A percentile compares a stretch with the other conserved stretches of the same genome.
Evolutionary conservation across 2,113 vertebrate species (phyloP).

Genomic region (Riparia riparia): DNA sequence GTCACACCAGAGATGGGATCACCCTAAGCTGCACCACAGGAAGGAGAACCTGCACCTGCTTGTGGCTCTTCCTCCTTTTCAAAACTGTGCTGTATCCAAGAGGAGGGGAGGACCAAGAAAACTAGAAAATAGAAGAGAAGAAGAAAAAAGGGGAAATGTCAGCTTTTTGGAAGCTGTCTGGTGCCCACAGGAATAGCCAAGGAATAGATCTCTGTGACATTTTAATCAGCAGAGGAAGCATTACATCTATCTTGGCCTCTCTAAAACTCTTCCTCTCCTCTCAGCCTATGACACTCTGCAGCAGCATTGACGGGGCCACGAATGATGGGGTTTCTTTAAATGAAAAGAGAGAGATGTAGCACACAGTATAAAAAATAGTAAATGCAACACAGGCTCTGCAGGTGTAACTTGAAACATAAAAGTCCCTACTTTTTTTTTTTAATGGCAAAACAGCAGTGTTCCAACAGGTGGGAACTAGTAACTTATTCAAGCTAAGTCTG

Average conservation of each 20-base stretch:
- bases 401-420: background rate
- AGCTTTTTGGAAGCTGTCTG: background rate
- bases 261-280: background rate
- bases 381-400: background rate
- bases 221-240: background rate
- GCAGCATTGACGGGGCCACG: fast-evolving
- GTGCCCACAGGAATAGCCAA: background rate
- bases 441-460: background rate
- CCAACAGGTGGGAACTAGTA: background rate
- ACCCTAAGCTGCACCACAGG: background rate
- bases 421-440: background rate
- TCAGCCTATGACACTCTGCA: background rate
- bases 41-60: background rate
- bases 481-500: background rate
- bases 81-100: background rate
- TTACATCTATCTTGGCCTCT: background rate
- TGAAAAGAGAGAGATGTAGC: background rate
- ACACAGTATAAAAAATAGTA: background rate
- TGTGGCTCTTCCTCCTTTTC: background rate
- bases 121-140: background rate
- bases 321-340: background rate
- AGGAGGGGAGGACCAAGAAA: background rate
- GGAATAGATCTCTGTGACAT: background rate
- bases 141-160: background rate
- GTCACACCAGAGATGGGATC: fast-evolving